Base-by-base conservation (phyloP, 2,888 invertebrate genomes). In the Linyphia triangularis region DNA sequence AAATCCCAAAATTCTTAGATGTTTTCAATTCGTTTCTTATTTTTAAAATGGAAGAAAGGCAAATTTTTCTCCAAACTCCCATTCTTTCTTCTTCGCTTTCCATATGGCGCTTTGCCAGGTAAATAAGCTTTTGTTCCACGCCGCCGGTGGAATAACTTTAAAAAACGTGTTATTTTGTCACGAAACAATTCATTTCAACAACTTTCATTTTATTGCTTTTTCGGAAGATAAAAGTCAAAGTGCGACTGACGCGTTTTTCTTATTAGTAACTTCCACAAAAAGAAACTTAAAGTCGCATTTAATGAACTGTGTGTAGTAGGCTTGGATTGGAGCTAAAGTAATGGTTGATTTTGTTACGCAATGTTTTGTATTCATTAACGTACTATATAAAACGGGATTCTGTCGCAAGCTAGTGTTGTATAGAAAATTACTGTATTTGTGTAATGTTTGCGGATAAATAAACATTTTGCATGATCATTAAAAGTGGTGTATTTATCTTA, bases 141-240 rank as follows among this genome's bases (percentile, higher is more conserved):
- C 63, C 77, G 77, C 37, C 59, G 77, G 40, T 26, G 63, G 63
- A 77, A 77, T 63, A 63, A 61, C 9, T 51, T 51, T 16, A 43
- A 65, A 65, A 77, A 63, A 22, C 61, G 78, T 67, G 78, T 51
- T 79, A 79, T 79, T 79, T 51, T 43, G 78, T 79, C 78, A 13
- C 51, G 65, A 67, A 43, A 79, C 78, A 79, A 79, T 79, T 67
- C 78, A 51, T 79, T 79, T 67, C 51, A 51, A 67, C 78, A 51
- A 67, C 67, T 26, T 65, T 43, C 7, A 16, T 67, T 79, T 79
- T 79, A 79, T 79, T 79, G 43, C 78, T 67, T 22, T 79, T 30
- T 30, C 9, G 51, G 22, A 57, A 51, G 51, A 43, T 30, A 67
- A 77, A 63, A 77, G 77, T 77, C 77, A 63, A 79, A 79, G 78